A percentile compares a stretch with the other conserved stretches of the same genome.
Conservation (phyloP, 2,797 vertebrate genomes). For the Manis pentadactyla region DNA sequence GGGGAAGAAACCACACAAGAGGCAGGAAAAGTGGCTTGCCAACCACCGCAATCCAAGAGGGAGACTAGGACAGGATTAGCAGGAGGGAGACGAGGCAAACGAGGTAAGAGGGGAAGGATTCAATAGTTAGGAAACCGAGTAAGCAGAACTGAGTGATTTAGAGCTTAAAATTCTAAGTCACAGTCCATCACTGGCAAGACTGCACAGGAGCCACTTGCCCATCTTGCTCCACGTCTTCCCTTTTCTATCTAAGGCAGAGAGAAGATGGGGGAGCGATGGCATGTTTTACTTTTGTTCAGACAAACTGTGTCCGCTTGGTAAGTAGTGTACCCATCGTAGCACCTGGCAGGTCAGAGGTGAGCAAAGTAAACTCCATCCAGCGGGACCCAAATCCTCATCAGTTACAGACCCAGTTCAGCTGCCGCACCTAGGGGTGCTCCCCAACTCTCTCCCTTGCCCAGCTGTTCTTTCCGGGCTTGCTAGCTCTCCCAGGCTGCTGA, state of each 20-base stretch:
- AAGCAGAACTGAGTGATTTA: neutral
- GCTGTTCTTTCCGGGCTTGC: neutral
- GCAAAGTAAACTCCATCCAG: neutral
- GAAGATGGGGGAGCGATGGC: neutral
- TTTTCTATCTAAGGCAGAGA: neutral
- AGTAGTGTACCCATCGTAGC: neutral
- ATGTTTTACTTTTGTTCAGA: neutral
- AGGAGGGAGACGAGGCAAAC: neutral
- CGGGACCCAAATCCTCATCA: neutral
- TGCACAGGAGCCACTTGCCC: too few relatives aligned
- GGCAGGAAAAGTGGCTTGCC: neutral
- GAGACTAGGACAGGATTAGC: neutral
- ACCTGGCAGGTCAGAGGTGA: neutral
- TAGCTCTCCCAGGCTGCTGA: slow-evolving; percentile 57
- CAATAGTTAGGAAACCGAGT: neutral
- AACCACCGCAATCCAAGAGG: neutral
- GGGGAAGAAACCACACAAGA: neutral
- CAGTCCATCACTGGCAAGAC: neutral
- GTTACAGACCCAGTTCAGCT: neutral
- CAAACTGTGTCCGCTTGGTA: neutral
- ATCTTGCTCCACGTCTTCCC: neutral
- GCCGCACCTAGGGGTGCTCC: too few relatives aligned
- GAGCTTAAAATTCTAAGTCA: neutral
- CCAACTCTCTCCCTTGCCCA: neutral
- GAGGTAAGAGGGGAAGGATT: neutral